Percentiles rank a stretch among this genome's conserved stretches.
phyloP scores from a whole-genome alignment of 2,113 vertebrate species.

The Hypomesus transpacificus region DNA sequence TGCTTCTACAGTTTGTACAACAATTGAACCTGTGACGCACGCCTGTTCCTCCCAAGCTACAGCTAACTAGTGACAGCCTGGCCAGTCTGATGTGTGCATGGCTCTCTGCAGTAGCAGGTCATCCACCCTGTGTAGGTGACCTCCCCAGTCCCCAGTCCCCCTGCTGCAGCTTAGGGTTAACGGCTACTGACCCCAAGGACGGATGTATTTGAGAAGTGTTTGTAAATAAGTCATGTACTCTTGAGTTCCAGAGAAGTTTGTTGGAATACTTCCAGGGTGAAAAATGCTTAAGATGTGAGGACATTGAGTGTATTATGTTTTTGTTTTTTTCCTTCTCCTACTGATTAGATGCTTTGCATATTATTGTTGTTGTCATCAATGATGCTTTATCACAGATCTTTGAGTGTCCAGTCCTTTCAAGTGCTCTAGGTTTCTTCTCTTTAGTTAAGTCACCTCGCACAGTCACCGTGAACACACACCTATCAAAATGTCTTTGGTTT shows the following conservation, averaged over 20 bases:
- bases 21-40: not conserved
- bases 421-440: slow-evolving; percentile 34
- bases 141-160: not conserved
- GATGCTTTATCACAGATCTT: slow-evolving; percentile 56
- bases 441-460: slow-evolving; percentile 27
- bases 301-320: slow-evolving; percentile 30
- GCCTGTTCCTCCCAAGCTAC: not conserved
- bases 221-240: slow-evolving; percentile 30
- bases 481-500: too few relatives aligned
- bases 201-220: slow-evolving; percentile 21
- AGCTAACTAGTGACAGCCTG: not conserved
- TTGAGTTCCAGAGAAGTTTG: slow-evolving; percentile 26
- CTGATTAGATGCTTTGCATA: slow-evolving; percentile 32
- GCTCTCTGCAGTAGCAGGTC: not conserved
- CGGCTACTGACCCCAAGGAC: slow-evolving; percentile 2
- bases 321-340: not conserved
- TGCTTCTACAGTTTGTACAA: not conserved
- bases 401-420: slow-evolving; percentile 65
- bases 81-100: not conserved
- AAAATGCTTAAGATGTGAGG: slow-evolving; percentile 43
- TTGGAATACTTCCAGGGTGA: not conserved
- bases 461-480: not conserved
- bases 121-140: not conserved
- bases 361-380: slow-evolving; percentile 60
- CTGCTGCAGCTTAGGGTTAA: not conserved